Evolutionary conservation across 2,888 invertebrate genomes (phyloP), one percentile per base, ranked within the genome.

Genomic region (Hydroisotoma schaefferi): DNA sequence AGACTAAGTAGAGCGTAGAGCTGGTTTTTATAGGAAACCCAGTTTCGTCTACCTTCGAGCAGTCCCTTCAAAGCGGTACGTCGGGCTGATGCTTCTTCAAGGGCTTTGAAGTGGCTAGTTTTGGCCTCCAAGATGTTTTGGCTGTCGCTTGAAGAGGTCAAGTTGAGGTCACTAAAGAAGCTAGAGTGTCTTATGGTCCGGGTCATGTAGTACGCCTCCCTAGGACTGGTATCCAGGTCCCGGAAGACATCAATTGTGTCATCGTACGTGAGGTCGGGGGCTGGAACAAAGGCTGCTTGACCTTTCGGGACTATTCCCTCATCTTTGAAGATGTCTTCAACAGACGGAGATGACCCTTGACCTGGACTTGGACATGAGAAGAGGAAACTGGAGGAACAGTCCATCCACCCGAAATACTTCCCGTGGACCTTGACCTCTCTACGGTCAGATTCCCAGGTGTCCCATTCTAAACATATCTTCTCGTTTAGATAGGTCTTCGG

Each of bases 371-470:
- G 49, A 33, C 60, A 60, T 22, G 56, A 56, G 20, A 55, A 43
- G 15, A 60, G 44, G 52, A 60, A 55, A 15, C 47, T 53, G 20
- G 53, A 53, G 2, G 54, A 52, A 29, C 61, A 61, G 29, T 57
- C 53, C 40, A 48, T 26, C 61, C 61, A 61, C 2, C 61, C 61
- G 28, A 61, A 40, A 52, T 53, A 57, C 25, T 61, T 61, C 1
- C 22, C 25, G 0, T 53, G 46, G 0, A 40, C 6, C 23, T 53
- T 61, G 8, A 53, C 47, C 3, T 28, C 25, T 2, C 28, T 37
- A 33, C 61, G 33, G 20, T 53, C 38, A n/a, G 47, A 40, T 25
- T 61, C 61, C 61, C 61, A 61, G 2, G 47, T 25, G 20, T 61
- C 61, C 56, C 57, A 61, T 48, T 61, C 61, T 6, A 61, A 38